Base-by-base conservation (phyloP, 2,113 vertebrate genomes). In the Gambusia affinis region DNA sequence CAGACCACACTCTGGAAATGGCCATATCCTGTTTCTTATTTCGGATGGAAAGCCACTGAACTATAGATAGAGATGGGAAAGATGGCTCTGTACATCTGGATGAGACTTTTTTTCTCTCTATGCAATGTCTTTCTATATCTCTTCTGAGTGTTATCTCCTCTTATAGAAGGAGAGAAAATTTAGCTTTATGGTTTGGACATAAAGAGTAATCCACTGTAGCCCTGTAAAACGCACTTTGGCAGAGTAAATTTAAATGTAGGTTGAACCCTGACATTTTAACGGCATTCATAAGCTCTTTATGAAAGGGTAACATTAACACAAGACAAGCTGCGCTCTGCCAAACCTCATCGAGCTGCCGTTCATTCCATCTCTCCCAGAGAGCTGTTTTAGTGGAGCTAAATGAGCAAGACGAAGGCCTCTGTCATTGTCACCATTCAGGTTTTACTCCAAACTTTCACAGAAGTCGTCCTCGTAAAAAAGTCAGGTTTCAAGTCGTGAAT, bases 11-110 rank as follows among this genome's bases (percentile, higher is more conserved):
- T 64, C 80, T 89, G 81, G 73, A 91, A 84, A 76, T 51, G 62
- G 81, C 74, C 68, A 65, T 84, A 89, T 90, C 89, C 84, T 88
- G 88, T 85, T 85, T 68, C 91, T 91, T 91, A 85, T 84, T 93
- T 91, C 91, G 93, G 91, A 84, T 76, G 76, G 86, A 88, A 93
- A 93, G 89, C 90, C 87, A 86, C 89, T 82, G 89, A 89, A 92
- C 92, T 94, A 94, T 94, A 94, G 88, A 94, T 94, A 94, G 93
- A 60, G 42, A 35, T 24, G 30, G 60, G 35, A 90, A 76, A 73
- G 77, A 87, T 87, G 85, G 77, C 86, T 89, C 80, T 73, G 63
- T 81, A 84, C 81, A 87, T 76, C 79, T 67, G 84, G 83, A 73
- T 54, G 64, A 78, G 60, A 64, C 78, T 83, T 75, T 67, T 54